Evolutionary conservation across 1,140 invertebrate species (phyloP).

Genomic region (Maniola jurtina): DNA sequence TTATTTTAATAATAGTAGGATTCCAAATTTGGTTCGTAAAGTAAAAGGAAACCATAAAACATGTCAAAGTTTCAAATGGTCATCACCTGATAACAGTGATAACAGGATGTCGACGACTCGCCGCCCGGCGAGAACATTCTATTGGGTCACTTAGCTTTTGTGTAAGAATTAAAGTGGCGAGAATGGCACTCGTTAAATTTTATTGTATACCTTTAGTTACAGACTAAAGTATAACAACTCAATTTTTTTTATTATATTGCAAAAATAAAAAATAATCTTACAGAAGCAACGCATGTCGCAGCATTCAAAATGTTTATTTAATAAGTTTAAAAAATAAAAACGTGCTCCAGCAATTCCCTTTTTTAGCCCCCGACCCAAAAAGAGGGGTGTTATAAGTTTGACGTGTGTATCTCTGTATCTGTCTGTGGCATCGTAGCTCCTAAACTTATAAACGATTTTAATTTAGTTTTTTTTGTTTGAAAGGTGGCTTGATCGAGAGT

Average conservation of each 20-base stretch:
- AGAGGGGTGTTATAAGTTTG: too few relatives aligned
- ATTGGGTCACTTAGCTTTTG: slow-evolving; percentile 58
- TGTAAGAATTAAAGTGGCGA: slow-evolving; percentile 56
- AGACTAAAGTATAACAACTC: slow-evolving; percentile 1
- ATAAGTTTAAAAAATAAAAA: too few relatives aligned
- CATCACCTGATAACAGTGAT: slow-evolving; percentile 62
- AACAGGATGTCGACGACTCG: slow-evolving; percentile 54
- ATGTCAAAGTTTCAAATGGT: slow-evolving; percentile 47
- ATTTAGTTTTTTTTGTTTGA: too few relatives aligned
- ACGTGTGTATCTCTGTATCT: too few relatives aligned
- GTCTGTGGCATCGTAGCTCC: too few relatives aligned
- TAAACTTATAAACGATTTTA: too few relatives aligned
- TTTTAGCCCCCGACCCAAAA: too few relatives aligned
- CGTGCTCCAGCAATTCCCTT: too few relatives aligned
- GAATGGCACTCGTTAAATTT: slow-evolving; percentile 37
- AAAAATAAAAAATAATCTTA: too few relatives aligned
- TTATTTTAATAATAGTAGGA: neutral
- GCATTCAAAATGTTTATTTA: too few relatives aligned
- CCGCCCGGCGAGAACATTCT: slow-evolving; percentile 42
- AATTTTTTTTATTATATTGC: neutral
- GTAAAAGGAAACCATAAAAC: slow-evolving; percentile 56
- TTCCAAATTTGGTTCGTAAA: slow-evolving; percentile 18
- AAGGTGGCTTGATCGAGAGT: too few relatives aligned
- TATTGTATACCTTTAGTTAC: slow-evolving; percentile 24
- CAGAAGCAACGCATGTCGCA: too few relatives aligned